A percentile compares a stretch with the other conserved stretches of the same genome.
Conservation (phyloP, 2,797 vertebrate genomes). For the Cryptoblepharus egeriae region DNA sequence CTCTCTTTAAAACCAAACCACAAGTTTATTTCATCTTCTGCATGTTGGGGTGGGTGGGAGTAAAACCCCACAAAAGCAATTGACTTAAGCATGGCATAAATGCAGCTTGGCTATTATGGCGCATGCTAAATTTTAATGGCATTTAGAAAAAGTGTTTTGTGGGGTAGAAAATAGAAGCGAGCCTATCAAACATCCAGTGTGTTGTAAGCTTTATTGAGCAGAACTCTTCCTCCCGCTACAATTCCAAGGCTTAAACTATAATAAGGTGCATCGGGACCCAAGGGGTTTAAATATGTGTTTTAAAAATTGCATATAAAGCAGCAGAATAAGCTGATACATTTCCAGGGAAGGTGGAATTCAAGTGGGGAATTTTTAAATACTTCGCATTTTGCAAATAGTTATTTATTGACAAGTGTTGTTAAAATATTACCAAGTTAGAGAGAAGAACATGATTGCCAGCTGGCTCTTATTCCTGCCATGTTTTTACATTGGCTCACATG, state of each 20-base stretch:
- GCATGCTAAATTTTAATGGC: slow-evolving; percentile 81
- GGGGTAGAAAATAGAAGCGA: slow-evolving; percentile 78
- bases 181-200: slow-evolving; percentile 77
- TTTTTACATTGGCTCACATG: neutral
- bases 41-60: slow-evolving; percentile 47
- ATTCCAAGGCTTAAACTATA: slow-evolving; percentile 77
- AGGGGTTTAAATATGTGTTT: slow-evolving; percentile 62
- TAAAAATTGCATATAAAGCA: slow-evolving; percentile 39
- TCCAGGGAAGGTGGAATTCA: slow-evolving; percentile 46
- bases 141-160: slow-evolving; percentile 80
- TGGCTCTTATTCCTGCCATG: slow-evolving; percentile 8
- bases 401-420: slow-evolving; percentile 13
- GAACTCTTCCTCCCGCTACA: slow-evolving; percentile 75
- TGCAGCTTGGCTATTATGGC: slow-evolving; percentile 73
- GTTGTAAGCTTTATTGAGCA: slow-evolving; percentile 78
- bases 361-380: slow-evolving; percentile 48
- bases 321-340: slow-evolving; percentile 54
- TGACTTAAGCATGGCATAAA: slow-evolving; percentile 74
- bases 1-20: slow-evolving; percentile 48
- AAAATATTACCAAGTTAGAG: slow-evolving; percentile 11
- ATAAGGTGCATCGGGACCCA: slow-evolving; percentile 73
- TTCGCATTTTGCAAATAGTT: neutral
- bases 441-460: neutral
- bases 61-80: slow-evolving; percentile 75
- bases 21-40: slow-evolving; percentile 64